phyloP scores from a whole-genome alignment of 2,113 vertebrate species.

The Chitala chitala region DNA sequence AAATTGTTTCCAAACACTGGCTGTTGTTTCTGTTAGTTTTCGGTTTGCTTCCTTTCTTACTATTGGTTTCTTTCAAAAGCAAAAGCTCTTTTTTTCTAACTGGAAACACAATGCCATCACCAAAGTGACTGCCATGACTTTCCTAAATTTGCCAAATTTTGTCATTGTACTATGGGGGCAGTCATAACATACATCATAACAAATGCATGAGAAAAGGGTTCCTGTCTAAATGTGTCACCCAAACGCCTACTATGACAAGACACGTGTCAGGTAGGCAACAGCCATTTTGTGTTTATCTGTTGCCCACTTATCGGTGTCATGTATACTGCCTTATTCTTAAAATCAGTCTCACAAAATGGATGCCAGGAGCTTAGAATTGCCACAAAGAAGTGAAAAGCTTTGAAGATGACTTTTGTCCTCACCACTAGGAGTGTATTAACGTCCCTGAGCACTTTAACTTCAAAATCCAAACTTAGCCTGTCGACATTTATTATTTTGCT shows the following conservation, averaged over 20 bases:
- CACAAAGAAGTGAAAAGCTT: neutral
- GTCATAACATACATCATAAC: too few relatives aligned
- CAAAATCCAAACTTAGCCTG: neutral
- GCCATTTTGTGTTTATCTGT: too few relatives aligned
- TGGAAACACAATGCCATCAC: neutral
- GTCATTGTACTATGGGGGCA: too few relatives aligned
- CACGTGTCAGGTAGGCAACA: too few relatives aligned
- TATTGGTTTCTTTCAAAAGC: neutral
- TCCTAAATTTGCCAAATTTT: too few relatives aligned
- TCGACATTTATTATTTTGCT: neutral
- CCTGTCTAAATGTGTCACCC: too few relatives aligned
- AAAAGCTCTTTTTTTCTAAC: neutral
- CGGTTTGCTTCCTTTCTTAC: neutral
- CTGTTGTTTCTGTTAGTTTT: neutral
- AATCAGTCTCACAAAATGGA: neutral
- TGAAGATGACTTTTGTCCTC: neutral
- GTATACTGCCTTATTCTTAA: neutral
- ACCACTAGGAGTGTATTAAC: neutral
- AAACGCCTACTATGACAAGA: too few relatives aligned
- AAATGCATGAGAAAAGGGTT: too few relatives aligned
- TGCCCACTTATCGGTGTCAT: neutral
- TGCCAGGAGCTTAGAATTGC: neutral
- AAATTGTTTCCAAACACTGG: neutral
- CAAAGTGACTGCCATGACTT: conserved; percentile 3
- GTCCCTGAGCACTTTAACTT: neutral